Conservation (phyloP, 2,113 vertebrate genomes). For the Indri indri region DNA sequence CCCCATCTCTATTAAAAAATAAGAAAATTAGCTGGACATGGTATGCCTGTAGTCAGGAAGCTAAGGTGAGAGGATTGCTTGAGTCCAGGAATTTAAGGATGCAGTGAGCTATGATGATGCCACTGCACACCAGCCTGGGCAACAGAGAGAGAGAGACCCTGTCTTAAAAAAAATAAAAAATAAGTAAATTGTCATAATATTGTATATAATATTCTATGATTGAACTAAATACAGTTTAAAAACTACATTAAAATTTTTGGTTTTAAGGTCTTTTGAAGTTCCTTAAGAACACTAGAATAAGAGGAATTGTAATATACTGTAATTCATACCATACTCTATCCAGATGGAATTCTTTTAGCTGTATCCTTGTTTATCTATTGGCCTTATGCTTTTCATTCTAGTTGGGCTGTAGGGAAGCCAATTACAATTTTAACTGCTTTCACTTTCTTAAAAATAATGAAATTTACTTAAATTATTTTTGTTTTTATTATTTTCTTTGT, state of each 20-base stretch:
- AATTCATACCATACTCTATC: background rate
- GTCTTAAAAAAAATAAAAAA: too few relatives aligned
- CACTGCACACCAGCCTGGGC: too few relatives aligned
- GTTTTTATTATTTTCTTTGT: background rate
- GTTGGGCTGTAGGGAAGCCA: background rate
- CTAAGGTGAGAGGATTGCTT: too few relatives aligned
- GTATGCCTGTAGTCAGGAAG: too few relatives aligned
- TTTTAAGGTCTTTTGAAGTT: background rate
- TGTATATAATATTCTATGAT: background rate
- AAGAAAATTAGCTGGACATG: too few relatives aligned
- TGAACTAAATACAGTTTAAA: background rate
- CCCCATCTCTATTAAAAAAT: too few relatives aligned
- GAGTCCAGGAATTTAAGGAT: too few relatives aligned
- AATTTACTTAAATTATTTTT: conserved; percentile 40
- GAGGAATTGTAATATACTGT: background rate
- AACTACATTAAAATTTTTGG: background rate
- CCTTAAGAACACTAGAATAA: background rate
- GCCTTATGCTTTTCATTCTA: background rate
- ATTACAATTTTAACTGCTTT: background rate
- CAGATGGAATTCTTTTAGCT: background rate
- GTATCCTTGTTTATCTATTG: background rate
- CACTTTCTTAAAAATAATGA: conserved; percentile 1
- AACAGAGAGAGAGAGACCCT: too few relatives aligned
- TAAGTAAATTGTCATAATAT: background rate
- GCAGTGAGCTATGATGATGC: too few relatives aligned